Conservation (phyloP, 2,113 vertebrate species). For the Bettongia penicillata region DNA sequence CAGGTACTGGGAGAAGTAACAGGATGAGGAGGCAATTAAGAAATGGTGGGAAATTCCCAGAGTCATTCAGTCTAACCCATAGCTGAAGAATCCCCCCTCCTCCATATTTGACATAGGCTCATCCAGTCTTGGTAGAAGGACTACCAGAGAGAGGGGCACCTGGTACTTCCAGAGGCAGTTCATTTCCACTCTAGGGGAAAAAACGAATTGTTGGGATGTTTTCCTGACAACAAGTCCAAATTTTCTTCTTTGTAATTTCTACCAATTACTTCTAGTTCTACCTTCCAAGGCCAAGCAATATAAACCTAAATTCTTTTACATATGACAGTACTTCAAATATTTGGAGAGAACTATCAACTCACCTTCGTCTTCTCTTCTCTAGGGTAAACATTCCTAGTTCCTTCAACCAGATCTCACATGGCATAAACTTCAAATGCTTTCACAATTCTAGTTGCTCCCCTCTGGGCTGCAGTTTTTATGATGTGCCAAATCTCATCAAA, state of each 20-base stretch:
- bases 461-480: background rate
- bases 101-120: background rate
- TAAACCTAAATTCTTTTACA: background rate
- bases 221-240: background rate
- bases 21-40: background rate
- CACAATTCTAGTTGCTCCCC: background rate
- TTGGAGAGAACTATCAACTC: background rate
- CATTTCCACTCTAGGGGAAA: background rate
- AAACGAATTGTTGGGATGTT: background rate
- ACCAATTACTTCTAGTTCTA: background rate
- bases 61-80: background rate
- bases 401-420: background rate
- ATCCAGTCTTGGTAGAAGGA: background rate
- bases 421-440: background rate
- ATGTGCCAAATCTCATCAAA: background rate
- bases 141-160: background rate
- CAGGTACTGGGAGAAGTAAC: background rate
- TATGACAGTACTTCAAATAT: background rate
- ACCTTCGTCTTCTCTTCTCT: background rate
- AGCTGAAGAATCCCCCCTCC: background rate
- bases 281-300: background rate
- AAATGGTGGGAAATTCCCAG: background rate
- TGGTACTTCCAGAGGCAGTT: background rate
- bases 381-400: background rate
- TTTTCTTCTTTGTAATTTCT: background rate